Conservation (phyloP, 2,113 vertebrate species). For the Rhea americana region DNA sequence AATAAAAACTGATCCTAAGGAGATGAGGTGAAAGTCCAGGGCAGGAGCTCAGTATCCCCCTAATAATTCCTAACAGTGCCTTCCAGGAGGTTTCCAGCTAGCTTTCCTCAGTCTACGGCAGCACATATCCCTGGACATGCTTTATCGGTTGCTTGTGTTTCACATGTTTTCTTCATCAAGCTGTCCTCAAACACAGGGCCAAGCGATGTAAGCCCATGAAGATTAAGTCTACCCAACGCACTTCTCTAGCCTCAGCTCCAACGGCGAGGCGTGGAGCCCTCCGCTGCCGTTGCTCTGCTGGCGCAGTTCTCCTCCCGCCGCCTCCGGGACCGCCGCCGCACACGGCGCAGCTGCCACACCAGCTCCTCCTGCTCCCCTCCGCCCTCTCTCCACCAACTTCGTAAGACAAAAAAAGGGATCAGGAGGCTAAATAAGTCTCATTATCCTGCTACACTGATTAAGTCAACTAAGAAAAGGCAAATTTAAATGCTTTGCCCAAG, state of each 20-base stretch:
- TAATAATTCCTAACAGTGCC: not conserved
- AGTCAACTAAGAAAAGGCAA: slow-evolving; percentile 57
- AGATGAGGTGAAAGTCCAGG: not conserved
- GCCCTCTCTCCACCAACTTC: not conserved
- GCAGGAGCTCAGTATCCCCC: not conserved
- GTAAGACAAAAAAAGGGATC: too few species aligned
- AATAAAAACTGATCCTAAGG: not conserved
- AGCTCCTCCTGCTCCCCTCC: not conserved
- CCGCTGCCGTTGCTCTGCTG: not conserved
- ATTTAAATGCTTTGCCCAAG: slow-evolving; percentile 66
- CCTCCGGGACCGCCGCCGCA: not conserved
- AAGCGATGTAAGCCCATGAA: not conserved
- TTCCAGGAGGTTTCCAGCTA: not conserved
- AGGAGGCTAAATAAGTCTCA: not conserved
- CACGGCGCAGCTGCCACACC: not conserved
- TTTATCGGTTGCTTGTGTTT: not conserved
- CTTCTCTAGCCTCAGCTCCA: not conserved
- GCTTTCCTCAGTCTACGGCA: not conserved
- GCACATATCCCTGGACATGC: not conserved
- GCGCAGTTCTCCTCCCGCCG: accelerated
- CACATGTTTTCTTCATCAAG: accelerated
- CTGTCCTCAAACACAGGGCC: not conserved
- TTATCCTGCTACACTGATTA: slow-evolving; percentile 46
- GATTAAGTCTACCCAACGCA: accelerated
- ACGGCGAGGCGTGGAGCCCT: not conserved